Base-by-base conservation (phyloP, 2,113 vertebrate genomes). In the Paramormyrops kingsleyae region DNA sequence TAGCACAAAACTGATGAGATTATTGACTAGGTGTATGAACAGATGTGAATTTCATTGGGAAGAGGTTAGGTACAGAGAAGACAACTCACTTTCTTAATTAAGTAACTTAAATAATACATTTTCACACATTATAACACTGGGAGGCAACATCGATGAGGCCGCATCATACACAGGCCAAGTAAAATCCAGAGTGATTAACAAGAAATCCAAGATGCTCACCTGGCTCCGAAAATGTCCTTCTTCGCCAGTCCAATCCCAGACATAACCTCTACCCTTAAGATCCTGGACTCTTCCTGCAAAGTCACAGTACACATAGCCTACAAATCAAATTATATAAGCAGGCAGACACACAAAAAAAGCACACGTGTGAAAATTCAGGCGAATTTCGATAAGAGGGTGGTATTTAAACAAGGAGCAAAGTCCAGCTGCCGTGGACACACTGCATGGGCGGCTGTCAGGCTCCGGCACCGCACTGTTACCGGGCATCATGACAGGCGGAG, bases 181-280 rank as follows among this genome's bases (percentile, higher is more conserved):
- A 6, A 39, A 42, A 80, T 80, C 74, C 74, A 35, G 5, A 27
- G 46, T 12, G 4, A n/a, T 21, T 39, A 6, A 88, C 6, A 87
- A 89, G 4, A 59, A 21, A 87, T 46, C 85, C 47, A 53, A 31
- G 46, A 87, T 59, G 92, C 97, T 96, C 95, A 99, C 98, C 98
- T 99, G 91, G 98, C 96, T 93, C 99, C 99, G 88, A 99, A 94
- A 90, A 99, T 96, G 90, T 99, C 99, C 93, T 99, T 99, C 95
- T 99, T 99, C 80, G 98, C 99, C 91, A 99, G 94, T 53, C 97
- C 97, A 91, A 99, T 97, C 91, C 97, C 98, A 94, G 96, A 95
- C 88, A 99, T 95, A 74, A 99, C 94, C 93, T 97, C 98, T 70
- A 99, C 97, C 91, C 97, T 96, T 42, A 99, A 96, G 90, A 99